Base-by-base conservation (phyloP, 2,797 vertebrate species). In the Cuniculus paca region DNA sequence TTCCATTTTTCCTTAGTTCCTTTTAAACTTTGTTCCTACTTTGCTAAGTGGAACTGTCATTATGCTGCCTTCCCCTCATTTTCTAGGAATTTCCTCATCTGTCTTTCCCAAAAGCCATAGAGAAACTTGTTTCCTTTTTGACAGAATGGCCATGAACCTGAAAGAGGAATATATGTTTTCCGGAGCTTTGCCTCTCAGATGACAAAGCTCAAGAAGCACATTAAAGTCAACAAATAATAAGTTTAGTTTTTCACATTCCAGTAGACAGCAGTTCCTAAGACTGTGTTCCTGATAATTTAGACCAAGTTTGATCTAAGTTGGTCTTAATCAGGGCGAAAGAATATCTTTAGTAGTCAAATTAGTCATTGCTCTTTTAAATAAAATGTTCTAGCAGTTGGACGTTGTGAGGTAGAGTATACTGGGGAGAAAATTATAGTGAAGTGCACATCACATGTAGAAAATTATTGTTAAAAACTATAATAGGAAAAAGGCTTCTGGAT, bases 161-260 rank as follows among this genome's bases (percentile, higher is more conserved):
- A 85, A 90, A 63, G 54, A 93, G 89, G 88, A 96, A 34, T 54
- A 10, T 6, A 0, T 83, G 39, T 84, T 85, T 90, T 85, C 70
- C 39, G 81, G 88, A 97, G 74, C 74, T 90, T 86, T 84, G 34
- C 68, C n/a, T 85, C 83, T 90, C 54, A 4, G n/a, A 45, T 95
- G 61, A 90, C 65, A 94, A 81, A 95, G 28, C 88, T 89, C 11
- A n/a, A 75, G 79, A 94, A 92, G 90, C 20, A 58, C 50, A 68
- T 60, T 86, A n/a, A 91, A 78, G 42, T 90, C 94, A 96, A 52
- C 86, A 91, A 58, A 45, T 91, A 80, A 74, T 91, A 93, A 92
- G 77, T 89, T 42, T 83, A 63, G 24, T 48, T 94, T 96, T 85
- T 80, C 9, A 34, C 84, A 24, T 94, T 60, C 48, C 5, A 0